Evolutionary conservation across 2,888 invertebrate species (phyloP).

Genomic region (Hydrotaea diabolus): DNA sequence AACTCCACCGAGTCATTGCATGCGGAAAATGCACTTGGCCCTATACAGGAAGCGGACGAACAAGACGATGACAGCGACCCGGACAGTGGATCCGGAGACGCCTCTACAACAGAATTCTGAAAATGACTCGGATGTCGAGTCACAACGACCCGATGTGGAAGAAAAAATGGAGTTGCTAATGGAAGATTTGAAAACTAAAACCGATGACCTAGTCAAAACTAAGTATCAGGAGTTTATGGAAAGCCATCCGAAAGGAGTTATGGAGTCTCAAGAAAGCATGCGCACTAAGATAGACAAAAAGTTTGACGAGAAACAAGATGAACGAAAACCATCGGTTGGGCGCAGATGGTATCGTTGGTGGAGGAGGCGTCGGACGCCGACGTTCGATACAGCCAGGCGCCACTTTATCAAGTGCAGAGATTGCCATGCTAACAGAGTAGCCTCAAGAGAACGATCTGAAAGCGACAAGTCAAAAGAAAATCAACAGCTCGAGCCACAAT

Average conservation of each 20-base stretch:
- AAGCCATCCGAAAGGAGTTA: constrained; percentile 79
- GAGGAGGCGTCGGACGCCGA: constrained; percentile 77
- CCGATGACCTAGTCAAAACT: constrained; percentile 85
- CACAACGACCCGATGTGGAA: constrained; percentile 85
- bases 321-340: constrained; percentile 48
- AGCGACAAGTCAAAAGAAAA: constrained; percentile 71
- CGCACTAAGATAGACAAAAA: constrained; percentile 66
- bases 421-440: constrained; percentile 84
- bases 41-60: constrained; percentile 76
- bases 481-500: constrained; percentile 55
- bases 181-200: constrained; percentile 86
- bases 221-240: constrained; percentile 84
- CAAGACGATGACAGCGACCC: constrained; percentile 84
- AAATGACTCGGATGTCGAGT: constrained; percentile 81
- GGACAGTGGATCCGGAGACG: constrained; percentile 84
- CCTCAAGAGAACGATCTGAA: constrained; percentile 76
- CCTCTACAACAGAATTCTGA: constrained; percentile 79
- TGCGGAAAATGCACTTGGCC: constrained; percentile 71
- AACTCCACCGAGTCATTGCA: constrained; percentile 78
- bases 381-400: constrained; percentile 85
- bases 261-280: constrained; percentile 79
- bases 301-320: constrained; percentile 45
- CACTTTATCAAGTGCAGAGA: constrained; percentile 83
- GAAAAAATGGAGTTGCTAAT: constrained; percentile 88
- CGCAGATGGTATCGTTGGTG: constrained; percentile 17